Evolutionary conservation across 2,113 vertebrate genomes (phyloP).

Genomic region (Puma concolor): DNA sequence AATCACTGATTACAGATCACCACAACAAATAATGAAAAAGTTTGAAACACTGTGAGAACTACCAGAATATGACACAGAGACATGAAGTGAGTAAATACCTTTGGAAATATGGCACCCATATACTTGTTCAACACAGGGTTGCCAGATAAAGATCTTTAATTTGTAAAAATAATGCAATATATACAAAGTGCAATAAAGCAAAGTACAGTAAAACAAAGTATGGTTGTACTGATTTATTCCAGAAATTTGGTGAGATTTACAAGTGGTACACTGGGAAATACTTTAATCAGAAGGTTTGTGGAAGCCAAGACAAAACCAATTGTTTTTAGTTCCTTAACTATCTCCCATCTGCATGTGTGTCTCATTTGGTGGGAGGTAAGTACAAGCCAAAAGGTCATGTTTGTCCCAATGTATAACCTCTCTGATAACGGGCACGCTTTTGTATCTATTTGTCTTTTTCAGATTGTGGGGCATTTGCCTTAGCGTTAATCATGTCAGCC

Average conservation of each 20-base stretch:
- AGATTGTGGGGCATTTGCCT: neutral
- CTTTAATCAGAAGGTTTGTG: neutral
- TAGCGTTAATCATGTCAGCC: neutral
- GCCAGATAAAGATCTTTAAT: neutral
- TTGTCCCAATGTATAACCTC: neutral
- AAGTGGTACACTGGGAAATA: neutral
- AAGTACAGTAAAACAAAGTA: neutral
- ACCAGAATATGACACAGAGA: neutral
- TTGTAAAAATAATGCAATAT: neutral
- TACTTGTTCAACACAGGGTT: neutral
- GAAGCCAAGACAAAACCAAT: neutral
- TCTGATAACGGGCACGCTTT: neutral
- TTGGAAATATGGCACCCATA: neutral
- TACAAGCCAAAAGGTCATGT: neutral
- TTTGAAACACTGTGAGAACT: neutral
- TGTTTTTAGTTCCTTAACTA: neutral
- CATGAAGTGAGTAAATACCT: neutral
- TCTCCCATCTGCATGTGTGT: neutral
- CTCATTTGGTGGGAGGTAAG: neutral
- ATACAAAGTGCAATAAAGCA: neutral
- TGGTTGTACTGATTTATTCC: neutral
- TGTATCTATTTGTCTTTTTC: neutral
- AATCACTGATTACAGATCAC: neutral
- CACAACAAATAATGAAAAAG: neutral
- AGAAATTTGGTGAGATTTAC: neutral